Evolutionary conservation across 2,113 vertebrate species (phyloP).

Genomic region (Lathamus discolor): DNA sequence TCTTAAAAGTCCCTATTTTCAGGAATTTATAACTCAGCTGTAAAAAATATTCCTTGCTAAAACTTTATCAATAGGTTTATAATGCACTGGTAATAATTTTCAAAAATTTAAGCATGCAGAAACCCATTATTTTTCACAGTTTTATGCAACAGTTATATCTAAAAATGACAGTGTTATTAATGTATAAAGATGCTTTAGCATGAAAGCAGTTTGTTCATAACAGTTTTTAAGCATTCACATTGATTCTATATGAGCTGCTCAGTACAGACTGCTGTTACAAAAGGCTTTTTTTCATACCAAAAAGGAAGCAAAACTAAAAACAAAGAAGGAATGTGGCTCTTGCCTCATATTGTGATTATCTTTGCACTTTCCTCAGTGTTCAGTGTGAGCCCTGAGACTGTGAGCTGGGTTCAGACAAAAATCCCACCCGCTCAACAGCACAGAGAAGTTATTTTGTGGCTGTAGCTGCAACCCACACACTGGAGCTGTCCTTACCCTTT

Average conservation of each 20-base stretch:
- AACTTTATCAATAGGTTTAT: not conserved
- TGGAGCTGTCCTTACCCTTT: not conserved
- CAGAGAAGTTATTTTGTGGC: not conserved
- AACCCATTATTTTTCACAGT: not conserved
- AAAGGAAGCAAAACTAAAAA: constrained; percentile 17
- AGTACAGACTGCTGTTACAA: not conserved
- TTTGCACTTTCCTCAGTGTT: not conserved
- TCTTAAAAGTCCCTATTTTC: not conserved
- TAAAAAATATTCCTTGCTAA: not conserved
- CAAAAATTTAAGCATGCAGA: not conserved
- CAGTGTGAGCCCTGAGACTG: not conserved
- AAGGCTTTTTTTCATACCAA: not conserved
- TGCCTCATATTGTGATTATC: constrained; percentile 15
- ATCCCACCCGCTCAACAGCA: not conserved
- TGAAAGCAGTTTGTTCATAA: not conserved
- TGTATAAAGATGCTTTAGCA: not conserved
- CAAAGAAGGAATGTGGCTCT: not conserved
- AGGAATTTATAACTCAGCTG: constrained; percentile 14
- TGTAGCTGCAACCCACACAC: not conserved
- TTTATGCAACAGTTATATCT: not conserved
- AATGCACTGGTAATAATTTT: not conserved
- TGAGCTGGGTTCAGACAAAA: not conserved
- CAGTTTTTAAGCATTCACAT: not conserved
- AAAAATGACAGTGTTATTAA: not conserved
- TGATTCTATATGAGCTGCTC: not conserved